These are phyloP conservation scores for Muschampia plurimacula DNA, from an alignment of 2,888 invertebrate genomes.

Conservation along the genomic window DNA sequence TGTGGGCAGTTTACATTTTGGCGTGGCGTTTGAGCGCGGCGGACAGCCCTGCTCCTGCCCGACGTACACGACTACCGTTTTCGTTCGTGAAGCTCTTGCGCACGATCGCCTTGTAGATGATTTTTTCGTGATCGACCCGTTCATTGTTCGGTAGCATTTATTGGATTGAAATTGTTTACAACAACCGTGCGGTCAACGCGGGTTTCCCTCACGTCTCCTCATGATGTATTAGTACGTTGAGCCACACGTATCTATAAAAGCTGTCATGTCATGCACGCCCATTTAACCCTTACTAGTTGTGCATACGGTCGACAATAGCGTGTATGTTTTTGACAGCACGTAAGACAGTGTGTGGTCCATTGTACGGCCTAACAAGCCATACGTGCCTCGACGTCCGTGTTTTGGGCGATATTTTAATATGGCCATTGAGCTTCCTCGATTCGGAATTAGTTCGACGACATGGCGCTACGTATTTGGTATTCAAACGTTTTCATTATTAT, in stretches of 20 bases:
- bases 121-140: constrained; percentile 83
- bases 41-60: constrained; percentile 43
- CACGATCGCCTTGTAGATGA: constrained; percentile 82
- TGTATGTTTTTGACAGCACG: constrained; percentile 26
- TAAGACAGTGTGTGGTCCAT: constrained; percentile 40
- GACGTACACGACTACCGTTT: constrained; percentile 74
- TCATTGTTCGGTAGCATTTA: constrained; percentile 84
- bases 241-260: constrained; percentile 43
- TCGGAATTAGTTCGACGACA: constrained; percentile 32
- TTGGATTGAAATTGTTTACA: constrained; percentile 80
- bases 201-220: constrained; percentile 62
- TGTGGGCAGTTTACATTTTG: constrained; percentile 21
- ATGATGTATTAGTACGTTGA: constrained; percentile 49
- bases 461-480: constrained; percentile 28
- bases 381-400: constrained; percentile 48
- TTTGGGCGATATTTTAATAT: constrained; percentile 47
- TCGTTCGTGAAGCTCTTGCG: constrained; percentile 64
- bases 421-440: constrained; percentile 29
- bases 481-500: constrained; percentile 20
- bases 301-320: constrained; percentile 23
- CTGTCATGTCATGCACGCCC: constrained; percentile 34
- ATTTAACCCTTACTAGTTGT: constrained; percentile 14
- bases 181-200: constrained; percentile 57
- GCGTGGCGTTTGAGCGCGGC: constrained; percentile 9
- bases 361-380: constrained; percentile 46